Percentiles rank a stretch among this genome's conserved stretches.
phyloP scores from a whole-genome alignment of 2,113 vertebrate species.

The Syrmaticus mikado region DNA sequence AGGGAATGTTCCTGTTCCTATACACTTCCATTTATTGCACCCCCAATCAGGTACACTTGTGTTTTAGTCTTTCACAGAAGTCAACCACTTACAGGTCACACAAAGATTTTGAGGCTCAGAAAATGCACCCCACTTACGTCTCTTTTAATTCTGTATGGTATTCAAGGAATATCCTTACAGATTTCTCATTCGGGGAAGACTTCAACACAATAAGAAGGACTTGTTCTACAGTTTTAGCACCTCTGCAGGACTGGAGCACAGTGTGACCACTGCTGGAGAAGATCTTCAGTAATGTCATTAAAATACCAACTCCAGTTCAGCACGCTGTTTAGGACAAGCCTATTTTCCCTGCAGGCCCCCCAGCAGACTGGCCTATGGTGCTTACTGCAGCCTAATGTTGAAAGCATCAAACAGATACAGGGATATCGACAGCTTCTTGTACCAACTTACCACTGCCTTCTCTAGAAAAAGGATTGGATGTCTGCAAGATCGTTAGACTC shows the following conservation, averaged over 20 bases:
- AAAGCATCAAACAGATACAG: not conserved
- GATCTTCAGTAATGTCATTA: not conserved
- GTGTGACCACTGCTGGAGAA: not conserved
- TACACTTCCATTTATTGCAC: not conserved
- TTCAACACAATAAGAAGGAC: not conserved
- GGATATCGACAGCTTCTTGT: not conserved
- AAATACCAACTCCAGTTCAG: not conserved
- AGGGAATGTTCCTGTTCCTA: not conserved
- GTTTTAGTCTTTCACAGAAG: not conserved
- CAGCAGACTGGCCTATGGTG: rapidly evolving
- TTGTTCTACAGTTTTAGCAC: not conserved
- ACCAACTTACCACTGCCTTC: not conserved
- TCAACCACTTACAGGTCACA: not conserved
- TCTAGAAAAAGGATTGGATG: not conserved
- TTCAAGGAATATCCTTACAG: not conserved
- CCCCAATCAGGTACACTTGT: not conserved
- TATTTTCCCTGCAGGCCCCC: not conserved
- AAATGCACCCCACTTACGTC: not conserved
- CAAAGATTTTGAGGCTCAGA: not conserved
- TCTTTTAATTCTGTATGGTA: not conserved
- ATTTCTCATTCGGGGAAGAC: not conserved
- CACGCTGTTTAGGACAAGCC: not conserved
- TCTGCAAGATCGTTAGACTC: not conserved
- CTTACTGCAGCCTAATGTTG: not conserved
- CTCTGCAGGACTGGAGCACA: not conserved